Base-by-base conservation (phyloP, 2,113 vertebrate species). In the Poicephalus gulielmi region DNA sequence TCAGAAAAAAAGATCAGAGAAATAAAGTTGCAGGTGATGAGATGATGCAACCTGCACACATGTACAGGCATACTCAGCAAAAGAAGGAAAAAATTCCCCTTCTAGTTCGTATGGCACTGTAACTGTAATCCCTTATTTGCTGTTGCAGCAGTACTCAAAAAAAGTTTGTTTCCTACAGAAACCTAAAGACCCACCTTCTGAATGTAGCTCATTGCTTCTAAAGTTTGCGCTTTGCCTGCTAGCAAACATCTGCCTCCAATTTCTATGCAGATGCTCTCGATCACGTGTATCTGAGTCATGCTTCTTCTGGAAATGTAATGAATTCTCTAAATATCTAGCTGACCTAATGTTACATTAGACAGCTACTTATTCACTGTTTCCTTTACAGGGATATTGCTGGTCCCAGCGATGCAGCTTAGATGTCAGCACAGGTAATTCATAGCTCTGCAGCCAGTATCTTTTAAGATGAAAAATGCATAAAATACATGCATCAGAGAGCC, bases 201-300 rank as follows among this genome's bases (percentile, higher is more conserved):
- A 47, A 1, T 53, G 60, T 68, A 85, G 28, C 55, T 90, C 3
- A 3, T 86, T 59, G 49, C 63, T 91, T 67, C 59, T 53, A 12
- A 69, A 83, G 25, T 46, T 83, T 62, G 31, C 4, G 0, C 69
- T 86, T 83, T 83, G 63, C 63, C 70, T 62, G 18, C 63, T 73
- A 46, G 87, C 75, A 95, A 90, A 87, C 75, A 80, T 79, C 90
- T 83, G 55, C 44, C 71, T 94, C 63, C 64, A 47, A 11, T 93
- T 90, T 77, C 46, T 94, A 0, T 94, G 71, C 88, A 90, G 46
- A 86, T 88, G 33, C 47, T 86, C 68, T 88, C 74, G 59, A 80
- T 94, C 79, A 68, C 79, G 15, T 90, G 53, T 39, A 17, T 91
- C 59, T 81, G 90, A 95, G 70, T 92, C 75, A 50, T 63, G 43